A percentile compares a stretch with the other conserved stretches of the same genome.
Conservation (phyloP, 1,140 invertebrate genomes). For the Drosophila malerkotliana region DNA sequence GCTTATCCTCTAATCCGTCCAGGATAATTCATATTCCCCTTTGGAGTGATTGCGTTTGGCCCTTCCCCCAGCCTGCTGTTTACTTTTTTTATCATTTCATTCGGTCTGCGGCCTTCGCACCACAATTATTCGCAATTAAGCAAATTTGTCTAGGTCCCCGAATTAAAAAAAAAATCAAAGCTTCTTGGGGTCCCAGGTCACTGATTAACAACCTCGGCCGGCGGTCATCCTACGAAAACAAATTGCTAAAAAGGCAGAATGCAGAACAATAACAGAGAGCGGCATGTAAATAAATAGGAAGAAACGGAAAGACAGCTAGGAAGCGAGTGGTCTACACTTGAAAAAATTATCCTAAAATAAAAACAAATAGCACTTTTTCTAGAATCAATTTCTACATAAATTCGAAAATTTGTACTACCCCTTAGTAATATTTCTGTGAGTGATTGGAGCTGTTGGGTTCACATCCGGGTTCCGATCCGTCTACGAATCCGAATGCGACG, state of each 20-base stretch:
- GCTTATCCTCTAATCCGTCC: constrained; percentile 33
- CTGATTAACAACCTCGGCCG: constrained; percentile 63
- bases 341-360: neutral
- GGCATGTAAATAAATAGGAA: constrained; percentile 70
- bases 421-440: neutral
- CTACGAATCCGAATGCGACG: neutral
- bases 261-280: constrained; percentile 57
- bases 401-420: no score
- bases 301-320: constrained; percentile 76
- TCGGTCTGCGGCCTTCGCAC: constrained; percentile 47
- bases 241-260: constrained; percentile 48
- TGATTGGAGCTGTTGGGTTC: constrained; percentile 14
- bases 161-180: constrained; percentile 52
- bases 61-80: constrained; percentile 12
- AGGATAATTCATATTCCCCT: constrained; percentile 37
- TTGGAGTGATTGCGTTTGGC: constrained; percentile 60
- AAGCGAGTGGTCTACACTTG: constrained; percentile 38
- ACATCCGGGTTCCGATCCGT: constrained; percentile 16
- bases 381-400: no score
- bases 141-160: constrained; percentile 71
- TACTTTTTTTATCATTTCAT: constrained; percentile 47
- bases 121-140: constrained; percentile 81
- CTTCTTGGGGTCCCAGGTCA: constrained; percentile 42
- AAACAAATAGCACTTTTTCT: no score
- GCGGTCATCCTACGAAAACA: constrained; percentile 56